Evolutionary conservation across 2,888 invertebrate genomes (phyloP).

Genomic region (Agonopterix alstromeriana): DNA sequence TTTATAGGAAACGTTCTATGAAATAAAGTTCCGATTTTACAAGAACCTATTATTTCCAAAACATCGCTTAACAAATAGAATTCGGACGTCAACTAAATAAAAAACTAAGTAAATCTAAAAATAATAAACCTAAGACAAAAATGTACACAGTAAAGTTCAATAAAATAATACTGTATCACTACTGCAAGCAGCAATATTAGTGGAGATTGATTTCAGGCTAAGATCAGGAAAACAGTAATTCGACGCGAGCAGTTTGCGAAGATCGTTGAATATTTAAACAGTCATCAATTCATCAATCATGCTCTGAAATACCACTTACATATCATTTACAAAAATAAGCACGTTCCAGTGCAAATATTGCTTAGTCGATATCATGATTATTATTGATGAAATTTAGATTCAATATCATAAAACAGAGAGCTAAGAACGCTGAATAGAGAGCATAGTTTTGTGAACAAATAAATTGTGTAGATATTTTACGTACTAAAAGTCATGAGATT

Average conservation of each 20-base stretch:
- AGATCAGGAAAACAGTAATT: not conserved
- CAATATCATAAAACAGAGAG: slow-evolving; percentile 48
- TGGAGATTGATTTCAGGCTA: slow-evolving; percentile 22
- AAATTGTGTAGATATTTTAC: slow-evolving; percentile 21
- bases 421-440: slow-evolving; percentile 48
- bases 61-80: slow-evolving; percentile 12
- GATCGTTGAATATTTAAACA: not conserved
- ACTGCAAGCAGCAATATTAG: slow-evolving; percentile 59
- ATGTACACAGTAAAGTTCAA: slow-evolving; percentile 65
- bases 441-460: slow-evolving; percentile 35
- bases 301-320: not conserved
- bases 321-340: slow-evolving; percentile 29
- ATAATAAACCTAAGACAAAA: slow-evolving; percentile 56
- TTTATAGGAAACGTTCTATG: slow-evolving; percentile 4
- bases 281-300: not conserved
- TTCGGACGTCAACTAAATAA: slow-evolving; percentile 50
- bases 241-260: not conserved
- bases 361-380: slow-evolving; percentile 4
- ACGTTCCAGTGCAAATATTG: slow-evolving; percentile 21
- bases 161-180: slow-evolving; percentile 74
- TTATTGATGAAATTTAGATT: not conserved
- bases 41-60: not conserved
- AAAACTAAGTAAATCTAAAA: slow-evolving; percentile 49
- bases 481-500: slow-evolving; percentile 30
- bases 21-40: not conserved